Percentiles rank a stretch among this genome's conserved stretches.
These are phyloP conservation scores for Ctenopoma multispine DNA, from an alignment of 2,797 vertebrate genomes.

Conservation along the genomic window DNA sequence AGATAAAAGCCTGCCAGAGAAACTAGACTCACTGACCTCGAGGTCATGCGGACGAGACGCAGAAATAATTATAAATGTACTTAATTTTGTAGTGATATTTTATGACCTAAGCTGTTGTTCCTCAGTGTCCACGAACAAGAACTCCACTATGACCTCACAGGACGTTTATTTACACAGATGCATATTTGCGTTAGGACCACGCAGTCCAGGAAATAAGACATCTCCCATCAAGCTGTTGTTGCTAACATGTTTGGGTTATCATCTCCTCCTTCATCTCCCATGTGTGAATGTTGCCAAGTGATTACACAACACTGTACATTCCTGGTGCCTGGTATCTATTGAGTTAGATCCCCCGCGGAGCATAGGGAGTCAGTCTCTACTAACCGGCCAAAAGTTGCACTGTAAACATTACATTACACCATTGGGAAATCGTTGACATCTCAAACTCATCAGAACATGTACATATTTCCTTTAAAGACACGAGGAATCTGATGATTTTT, in stretches of 20 bases:
- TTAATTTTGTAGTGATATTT: neutral
- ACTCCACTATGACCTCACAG: conserved; percentile 16
- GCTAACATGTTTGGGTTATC: conserved; percentile 63
- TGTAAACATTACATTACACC: conserved; percentile 47
- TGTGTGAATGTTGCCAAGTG: conserved; percentile 52
- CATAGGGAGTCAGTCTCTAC: conserved; percentile 67
- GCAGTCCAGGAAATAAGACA: conserved; percentile 29
- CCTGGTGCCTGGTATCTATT: conserved; percentile 81
- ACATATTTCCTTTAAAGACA: conserved; percentile 13
- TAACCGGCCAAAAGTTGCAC: conserved; percentile 28
- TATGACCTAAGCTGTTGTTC: conserved; percentile 3
- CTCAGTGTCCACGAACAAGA: conserved; percentile 24
- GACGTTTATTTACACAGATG: conserved; percentile 12
- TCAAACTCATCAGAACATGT: conserved; percentile 24
- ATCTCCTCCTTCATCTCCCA: conserved; percentile 41
- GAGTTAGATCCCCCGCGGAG: conserved; percentile 71
- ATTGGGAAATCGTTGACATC: conserved; percentile 61
- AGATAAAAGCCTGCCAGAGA: conserved; percentile 40
- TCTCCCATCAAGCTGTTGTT: conserved; percentile 39
- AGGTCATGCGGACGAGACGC: conserved; percentile 22
- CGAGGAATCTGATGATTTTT: conserved; percentile 11
- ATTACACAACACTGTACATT: conserved; percentile 74
- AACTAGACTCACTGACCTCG: conserved; percentile 33
- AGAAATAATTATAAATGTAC: conserved; percentile 31
- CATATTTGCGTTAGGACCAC: neutral